phyloP scores from a whole-genome alignment of 2,113 vertebrate species.

The Peromyscus californicus region DNA sequence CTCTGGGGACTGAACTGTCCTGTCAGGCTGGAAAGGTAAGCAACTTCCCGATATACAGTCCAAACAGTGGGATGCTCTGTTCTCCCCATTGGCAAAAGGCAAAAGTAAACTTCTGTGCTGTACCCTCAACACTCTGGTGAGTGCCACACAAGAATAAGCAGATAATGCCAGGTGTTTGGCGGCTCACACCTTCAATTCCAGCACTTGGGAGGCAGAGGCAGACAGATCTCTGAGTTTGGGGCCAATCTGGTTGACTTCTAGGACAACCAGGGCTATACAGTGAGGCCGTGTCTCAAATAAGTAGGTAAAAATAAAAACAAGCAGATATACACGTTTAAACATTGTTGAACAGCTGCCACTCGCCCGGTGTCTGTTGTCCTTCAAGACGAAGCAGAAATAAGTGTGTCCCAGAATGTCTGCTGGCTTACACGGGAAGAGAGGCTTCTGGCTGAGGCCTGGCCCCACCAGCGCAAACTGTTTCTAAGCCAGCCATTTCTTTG shows the following conservation, averaged over 20 bases:
- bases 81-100: slow-evolving; percentile 69
- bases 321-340: slow-evolving; percentile 44
- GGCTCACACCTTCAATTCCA: neutral
- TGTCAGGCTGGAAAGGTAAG: slow-evolving; percentile 55
- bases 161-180: neutral
- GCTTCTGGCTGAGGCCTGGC: slow-evolving; percentile 76
- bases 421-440: slow-evolving; percentile 74
- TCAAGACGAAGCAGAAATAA: slow-evolving; percentile 82
- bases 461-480: neutral
- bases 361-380: slow-evolving; percentile 53
- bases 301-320: slow-evolving; percentile 22
- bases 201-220: neutral
- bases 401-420: slow-evolving; percentile 54
- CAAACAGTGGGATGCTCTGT: slow-evolving; percentile 66
- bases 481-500: slow-evolving; percentile 39
- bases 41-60: slow-evolving; percentile 42
- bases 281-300: neutral
- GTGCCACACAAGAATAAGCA: neutral
- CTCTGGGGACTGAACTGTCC: slow-evolving; percentile 60
- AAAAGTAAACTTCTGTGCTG: slow-evolving; percentile 77
- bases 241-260: neutral
- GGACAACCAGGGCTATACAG: neutral
- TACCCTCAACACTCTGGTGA: slow-evolving; percentile 66
- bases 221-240: neutral
- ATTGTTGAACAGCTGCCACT: slow-evolving; percentile 80